Percentiles rank a stretch among this genome's conserved stretches.
Conservation (phyloP, 1,140 invertebrate species). For the Halesus radiatus region DNA sequence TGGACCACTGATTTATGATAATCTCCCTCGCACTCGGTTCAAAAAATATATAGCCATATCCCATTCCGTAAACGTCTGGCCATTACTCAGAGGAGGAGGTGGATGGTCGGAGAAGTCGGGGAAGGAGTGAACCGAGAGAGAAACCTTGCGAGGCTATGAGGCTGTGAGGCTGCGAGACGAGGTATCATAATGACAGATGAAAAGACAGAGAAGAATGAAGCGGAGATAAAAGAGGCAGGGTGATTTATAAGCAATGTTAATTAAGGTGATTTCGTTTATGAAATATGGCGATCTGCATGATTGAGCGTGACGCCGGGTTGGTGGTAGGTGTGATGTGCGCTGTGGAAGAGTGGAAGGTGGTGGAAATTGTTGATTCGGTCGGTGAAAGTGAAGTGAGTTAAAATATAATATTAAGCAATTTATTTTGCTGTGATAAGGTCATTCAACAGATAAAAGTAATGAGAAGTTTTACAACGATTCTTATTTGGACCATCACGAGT, state of each 20-base stretch:
- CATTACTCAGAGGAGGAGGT: conserved; percentile 26
- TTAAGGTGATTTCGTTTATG: too few species aligned
- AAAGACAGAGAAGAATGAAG: background rate
- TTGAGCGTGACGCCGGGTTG: too few species aligned
- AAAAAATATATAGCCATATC: conserved; percentile 45
- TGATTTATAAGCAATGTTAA: background rate
- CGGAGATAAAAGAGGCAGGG: background rate
- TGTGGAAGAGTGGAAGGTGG: too few species aligned
- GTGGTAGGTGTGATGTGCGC: too few species aligned
- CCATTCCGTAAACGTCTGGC: conserved; percentile 34
- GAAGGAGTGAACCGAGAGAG: background rate
- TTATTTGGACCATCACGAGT: too few species aligned
- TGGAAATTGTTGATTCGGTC: too few species aligned
- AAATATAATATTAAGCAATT: too few species aligned
- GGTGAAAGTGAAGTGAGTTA: too few species aligned
- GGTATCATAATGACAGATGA: conserved; percentile 19
- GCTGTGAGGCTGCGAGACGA: background rate
- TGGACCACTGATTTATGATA: conserved; percentile 44
- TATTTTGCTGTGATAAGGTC: too few species aligned
- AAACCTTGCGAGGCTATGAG: background rate
- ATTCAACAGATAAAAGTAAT: too few species aligned
- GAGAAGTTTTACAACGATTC: too few species aligned
- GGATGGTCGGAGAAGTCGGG: background rate
- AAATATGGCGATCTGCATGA: too few species aligned
- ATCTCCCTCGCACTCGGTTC: conserved; percentile 38